A percentile compares a stretch with the other conserved stretches of the same genome.
phyloP scores from a whole-genome alignment of 2,113 vertebrate species.

The Chitala chitala region DNA sequence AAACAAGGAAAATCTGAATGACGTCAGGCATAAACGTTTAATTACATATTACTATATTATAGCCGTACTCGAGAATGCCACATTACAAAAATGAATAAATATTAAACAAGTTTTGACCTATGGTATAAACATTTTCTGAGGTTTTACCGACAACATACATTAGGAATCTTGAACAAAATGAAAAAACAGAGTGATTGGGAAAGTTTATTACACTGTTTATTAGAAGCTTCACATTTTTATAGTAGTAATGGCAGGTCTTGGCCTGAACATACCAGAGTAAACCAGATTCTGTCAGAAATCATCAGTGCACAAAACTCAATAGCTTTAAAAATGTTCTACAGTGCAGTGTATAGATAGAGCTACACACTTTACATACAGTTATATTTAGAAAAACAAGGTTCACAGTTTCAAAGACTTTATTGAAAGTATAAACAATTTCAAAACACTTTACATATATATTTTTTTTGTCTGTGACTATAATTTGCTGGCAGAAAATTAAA shows the following conservation, averaged over 20 bases:
- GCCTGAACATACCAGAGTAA: slow-evolving; percentile 1
- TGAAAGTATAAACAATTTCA: slow-evolving; percentile 86
- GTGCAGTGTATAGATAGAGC: slow-evolving; percentile 17
- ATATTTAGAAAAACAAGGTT: slow-evolving; percentile 59
- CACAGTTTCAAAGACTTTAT: slow-evolving; percentile 92
- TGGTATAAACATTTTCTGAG: neutral
- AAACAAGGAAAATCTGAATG: no score
- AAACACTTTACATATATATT: slow-evolving; percentile 88
- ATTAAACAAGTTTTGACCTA: no score
- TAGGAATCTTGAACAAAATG: neutral
- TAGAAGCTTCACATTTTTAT: slow-evolving; percentile 19
- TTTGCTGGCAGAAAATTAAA: slow-evolving; percentile 85
- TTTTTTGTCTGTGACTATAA: slow-evolving; percentile 77
- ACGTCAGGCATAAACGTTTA: no score
- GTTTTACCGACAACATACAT: neutral
- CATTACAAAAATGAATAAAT: no score
- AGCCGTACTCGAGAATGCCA: no score
- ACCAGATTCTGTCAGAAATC: slow-evolving; percentile 16
- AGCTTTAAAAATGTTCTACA: slow-evolving; percentile 24
- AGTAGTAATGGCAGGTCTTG: slow-evolving; percentile 9
- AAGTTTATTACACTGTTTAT: slow-evolving; percentile 10
- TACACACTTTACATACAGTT: slow-evolving; percentile 28
- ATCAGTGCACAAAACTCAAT: slow-evolving; percentile 18
- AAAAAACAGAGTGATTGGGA: neutral
- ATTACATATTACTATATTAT: no score